These are phyloP conservation scores for Onychomys leucogaster DNA, from an alignment of 2,797 vertebrate genomes.

Conservation along the genomic window DNA sequence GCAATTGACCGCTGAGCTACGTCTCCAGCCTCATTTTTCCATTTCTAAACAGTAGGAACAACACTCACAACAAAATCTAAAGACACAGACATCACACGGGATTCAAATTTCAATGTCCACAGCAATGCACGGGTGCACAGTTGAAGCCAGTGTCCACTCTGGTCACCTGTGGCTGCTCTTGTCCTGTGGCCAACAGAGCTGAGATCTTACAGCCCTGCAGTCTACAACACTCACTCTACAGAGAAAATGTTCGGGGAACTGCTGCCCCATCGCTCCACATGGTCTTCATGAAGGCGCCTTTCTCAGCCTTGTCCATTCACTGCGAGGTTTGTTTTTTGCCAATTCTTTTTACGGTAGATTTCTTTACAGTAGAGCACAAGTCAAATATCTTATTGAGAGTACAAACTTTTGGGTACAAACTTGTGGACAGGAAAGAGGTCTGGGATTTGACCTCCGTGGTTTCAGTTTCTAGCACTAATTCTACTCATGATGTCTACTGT, in stretches of 20 bases:
- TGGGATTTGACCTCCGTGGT: neutral
- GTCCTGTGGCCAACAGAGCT: fast-evolving
- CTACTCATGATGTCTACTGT: neutral
- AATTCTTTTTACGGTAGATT: neutral
- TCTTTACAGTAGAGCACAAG: neutral
- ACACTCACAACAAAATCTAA: neutral
- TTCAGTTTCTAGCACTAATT: neutral
- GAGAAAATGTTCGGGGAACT: fast-evolving
- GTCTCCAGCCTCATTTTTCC: neutral
- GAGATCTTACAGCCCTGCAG: neutral
- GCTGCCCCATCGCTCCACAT: fast-evolving
- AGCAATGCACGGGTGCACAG: fast-evolving
- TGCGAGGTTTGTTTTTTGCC: neutral
- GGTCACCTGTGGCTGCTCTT: neutral
- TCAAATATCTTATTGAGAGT: neutral
- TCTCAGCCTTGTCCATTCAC: neutral
- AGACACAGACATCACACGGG: neutral
- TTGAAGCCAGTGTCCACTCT: fast-evolving
- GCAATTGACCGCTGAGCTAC: neutral
- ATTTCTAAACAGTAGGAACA: neutral
- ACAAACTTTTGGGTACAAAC: neutral
- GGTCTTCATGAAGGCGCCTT: fast-evolving
- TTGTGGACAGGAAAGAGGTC: neutral
- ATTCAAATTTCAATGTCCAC: neutral
- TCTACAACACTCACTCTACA: fast-evolving